Evolutionary conservation across 2,797 vertebrate genomes (phyloP).

Genomic region (Taeniopygia guttata): DNA sequence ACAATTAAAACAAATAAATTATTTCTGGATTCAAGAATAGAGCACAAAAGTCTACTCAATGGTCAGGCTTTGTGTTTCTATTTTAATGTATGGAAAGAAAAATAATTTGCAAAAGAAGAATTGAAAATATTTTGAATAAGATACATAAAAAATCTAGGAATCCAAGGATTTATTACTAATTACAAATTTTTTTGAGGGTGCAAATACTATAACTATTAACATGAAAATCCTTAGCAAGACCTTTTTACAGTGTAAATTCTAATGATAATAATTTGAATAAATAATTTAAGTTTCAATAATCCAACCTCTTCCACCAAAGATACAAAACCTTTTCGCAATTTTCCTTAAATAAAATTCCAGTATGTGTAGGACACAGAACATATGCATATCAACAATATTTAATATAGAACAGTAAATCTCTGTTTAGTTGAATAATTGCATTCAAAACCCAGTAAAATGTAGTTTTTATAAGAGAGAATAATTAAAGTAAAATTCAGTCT

Average conservation of each 20-base stretch:
- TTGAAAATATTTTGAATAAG: neutral
- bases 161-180: neutral
- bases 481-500: neutral
- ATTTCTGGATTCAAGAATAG: neutral
- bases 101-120: neutral
- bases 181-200: accelerated
- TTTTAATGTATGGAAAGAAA: neutral
- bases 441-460: neutral
- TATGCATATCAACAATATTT: neutral
- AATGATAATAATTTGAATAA: neutral
- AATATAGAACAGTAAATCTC: neutral
- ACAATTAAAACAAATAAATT: neutral
- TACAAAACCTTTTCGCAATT: neutral
- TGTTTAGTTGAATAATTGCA: neutral
- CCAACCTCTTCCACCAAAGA: neutral
- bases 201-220: neutral
- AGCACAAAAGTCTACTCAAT: neutral
- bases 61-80: neutral
- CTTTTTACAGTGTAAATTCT: neutral
- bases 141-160: neutral
- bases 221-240: neutral
- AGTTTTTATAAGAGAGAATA: neutral
- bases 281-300: neutral
- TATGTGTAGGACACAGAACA: neutral
- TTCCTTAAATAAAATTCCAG: neutral